phyloP scores from a whole-genome alignment of 2,797 vertebrate genomes.

The Alca torda region DNA sequence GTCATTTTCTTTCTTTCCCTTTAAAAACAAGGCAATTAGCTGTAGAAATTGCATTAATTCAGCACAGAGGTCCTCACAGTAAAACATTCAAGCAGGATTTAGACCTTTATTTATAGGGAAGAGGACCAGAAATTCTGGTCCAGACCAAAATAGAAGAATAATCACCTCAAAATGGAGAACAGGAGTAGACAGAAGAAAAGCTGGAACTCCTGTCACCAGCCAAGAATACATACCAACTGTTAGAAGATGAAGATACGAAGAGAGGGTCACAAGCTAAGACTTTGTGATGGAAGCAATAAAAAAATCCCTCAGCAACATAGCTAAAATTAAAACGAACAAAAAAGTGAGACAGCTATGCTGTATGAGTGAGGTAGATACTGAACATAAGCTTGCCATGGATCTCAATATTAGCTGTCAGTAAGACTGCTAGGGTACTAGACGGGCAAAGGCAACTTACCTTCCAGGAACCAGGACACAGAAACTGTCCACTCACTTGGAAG shows the following conservation, averaged over 20 bases:
- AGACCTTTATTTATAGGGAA: neutral
- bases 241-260: neutral
- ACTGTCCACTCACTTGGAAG: neutral
- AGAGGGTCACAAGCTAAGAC: neutral
- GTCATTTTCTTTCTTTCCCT: neutral
- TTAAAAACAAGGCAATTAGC: neutral
- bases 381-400: neutral
- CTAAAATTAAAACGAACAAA: neutral
- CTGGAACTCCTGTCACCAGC: neutral
- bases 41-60: neutral
- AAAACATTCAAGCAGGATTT: neutral
- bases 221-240: neutral
- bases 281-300: neutral
- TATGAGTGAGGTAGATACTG: neutral
- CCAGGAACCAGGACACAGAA: neutral
- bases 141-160: neutral
- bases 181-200: neutral
- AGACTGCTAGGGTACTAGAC: neutral
- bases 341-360: neutral
- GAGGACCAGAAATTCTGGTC: neutral
- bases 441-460: neutral
- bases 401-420: neutral
- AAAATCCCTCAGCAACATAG: neutral
- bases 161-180: neutral
- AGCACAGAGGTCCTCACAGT: neutral